A percentile compares a stretch with the other conserved stretches of the same genome.
These are phyloP conservation scores for Cabera pusaria DNA, from an alignment of 2,888 invertebrate species.

Conservation along the genomic window DNA sequence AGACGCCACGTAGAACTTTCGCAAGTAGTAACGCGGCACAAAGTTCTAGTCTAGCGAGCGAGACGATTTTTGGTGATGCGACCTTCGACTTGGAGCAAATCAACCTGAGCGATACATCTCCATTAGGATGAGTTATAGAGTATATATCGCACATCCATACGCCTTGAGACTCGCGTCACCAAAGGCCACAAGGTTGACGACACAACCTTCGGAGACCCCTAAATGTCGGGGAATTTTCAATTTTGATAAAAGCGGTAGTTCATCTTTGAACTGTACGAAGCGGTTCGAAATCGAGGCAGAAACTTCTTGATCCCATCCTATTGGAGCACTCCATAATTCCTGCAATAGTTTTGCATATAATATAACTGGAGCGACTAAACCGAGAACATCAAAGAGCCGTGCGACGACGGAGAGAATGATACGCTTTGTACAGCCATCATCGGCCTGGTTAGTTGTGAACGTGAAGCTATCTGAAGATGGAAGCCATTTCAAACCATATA, in stretches of 20 bases:
- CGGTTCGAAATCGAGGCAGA: neutral
- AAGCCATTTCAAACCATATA: conserved; percentile 6
- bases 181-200: conserved; percentile 12
- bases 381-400: conserved; percentile 22
- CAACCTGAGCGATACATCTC: too few species aligned
- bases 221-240: conserved; percentile 19
- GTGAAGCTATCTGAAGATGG: conserved; percentile 1
- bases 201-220: conserved; percentile 3
- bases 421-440: conserved; percentile 14
- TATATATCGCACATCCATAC: conserved; percentile 13
- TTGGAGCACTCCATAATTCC: conserved; percentile 2
- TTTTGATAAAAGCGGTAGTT: conserved; percentile 2
- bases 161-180: conserved; percentile 20
- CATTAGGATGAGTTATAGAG: too few species aligned
- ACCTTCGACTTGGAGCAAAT: too few species aligned
- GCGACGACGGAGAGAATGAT: conserved; percentile 23
- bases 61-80: too few species aligned
- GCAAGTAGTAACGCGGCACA: conserved; percentile 17
- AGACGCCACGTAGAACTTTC: conserved; percentile 13
- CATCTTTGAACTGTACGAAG: conserved; percentile 1
- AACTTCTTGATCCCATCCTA: conserved; percentile 21
- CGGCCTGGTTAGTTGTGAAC: neutral
- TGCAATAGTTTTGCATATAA: conserved; percentile 24
- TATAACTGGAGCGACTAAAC: conserved; percentile 20
- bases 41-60: too few species aligned